Evolutionary conservation across 2,888 invertebrate genomes (phyloP), one percentile per base, ranked within the genome.

Genomic region (Camptogramma bilineatum): DNA sequence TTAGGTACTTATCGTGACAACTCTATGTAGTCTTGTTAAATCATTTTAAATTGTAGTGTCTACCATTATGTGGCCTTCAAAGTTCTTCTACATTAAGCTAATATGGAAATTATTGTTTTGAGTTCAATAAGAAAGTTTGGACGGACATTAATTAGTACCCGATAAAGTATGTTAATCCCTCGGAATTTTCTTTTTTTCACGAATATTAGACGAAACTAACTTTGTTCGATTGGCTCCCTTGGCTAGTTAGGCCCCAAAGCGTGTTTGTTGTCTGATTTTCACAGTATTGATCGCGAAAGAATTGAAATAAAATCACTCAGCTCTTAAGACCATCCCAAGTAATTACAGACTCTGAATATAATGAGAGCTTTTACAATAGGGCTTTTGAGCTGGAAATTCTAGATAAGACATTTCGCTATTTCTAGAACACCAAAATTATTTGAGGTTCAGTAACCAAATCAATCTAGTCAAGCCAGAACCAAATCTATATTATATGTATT

Each of bases 11-110:
- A n/a, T 1, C 13, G 54, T 8, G 48, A 34, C 56, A 52, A 52
- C 59, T 31, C 44, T 31, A 52, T 52, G 19, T 59, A 44, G 51
- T 16, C 34, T 34, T 52, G 52, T 52, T 59, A 52, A n/a, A n/a
- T n/a, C 52, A 34, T 34, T 52, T 58, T 59, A 10, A 31, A 47
- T 51, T 58, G 13, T 24, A 34, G 7, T 17, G 18, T 18, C 21
- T 16, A 19, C 19, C 44, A n/a, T 19, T 17, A 4, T 31, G 46
- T 47, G 47, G 44, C 52, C 59, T 46, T 52, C 16, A 2, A 10
- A 59, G 52, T 59, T 59, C 19, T 10, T 51, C 28, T 18, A 21
- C 46, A 59, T 59, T 46, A 59, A 42, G 24, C 31, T 52, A 59
- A 58, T 52, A 31, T 44, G 24, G 8, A 18, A 52, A 47, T 19